Conservation (phyloP, 2,113 vertebrate species). For the Bubo bubo region DNA sequence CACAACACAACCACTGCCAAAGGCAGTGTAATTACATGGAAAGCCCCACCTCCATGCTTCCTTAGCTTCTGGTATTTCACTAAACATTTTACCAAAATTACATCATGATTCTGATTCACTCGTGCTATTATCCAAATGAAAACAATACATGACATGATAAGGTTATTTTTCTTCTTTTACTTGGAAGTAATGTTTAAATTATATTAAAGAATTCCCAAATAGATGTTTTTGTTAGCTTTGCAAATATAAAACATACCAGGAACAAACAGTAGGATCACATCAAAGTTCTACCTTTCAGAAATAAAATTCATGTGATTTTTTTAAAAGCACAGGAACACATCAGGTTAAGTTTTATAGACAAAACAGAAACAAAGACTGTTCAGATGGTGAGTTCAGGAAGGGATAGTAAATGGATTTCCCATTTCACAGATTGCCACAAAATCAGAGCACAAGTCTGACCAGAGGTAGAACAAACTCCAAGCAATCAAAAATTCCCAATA, state of each 20-base stretch:
- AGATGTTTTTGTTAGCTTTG: not conserved
- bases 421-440: not conserved
- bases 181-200: not conserved
- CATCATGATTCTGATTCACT: not conserved
- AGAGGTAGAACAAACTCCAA: not conserved
- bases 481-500: not conserved
- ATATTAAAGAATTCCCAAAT: not conserved
- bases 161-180: not conserved
- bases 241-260: not conserved
- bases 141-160: not conserved
- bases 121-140: not conserved
- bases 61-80: not conserved
- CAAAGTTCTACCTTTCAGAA: not conserved
- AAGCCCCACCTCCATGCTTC: not conserved
- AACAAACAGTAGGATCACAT: not conserved
- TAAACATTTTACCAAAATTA: not conserved
- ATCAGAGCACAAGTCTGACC: not conserved
- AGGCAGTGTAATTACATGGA: not conserved
- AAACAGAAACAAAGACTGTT: not conserved
- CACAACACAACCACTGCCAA: not conserved
- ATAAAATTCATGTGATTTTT: not conserved
- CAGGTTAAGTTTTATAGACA: not conserved
- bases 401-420: not conserved
- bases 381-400: not conserved
- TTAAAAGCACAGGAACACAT: not conserved